phyloP scores from a whole-genome alignment of 64 coral and sea anemone species.

The Anthopleura sola region DNA sequence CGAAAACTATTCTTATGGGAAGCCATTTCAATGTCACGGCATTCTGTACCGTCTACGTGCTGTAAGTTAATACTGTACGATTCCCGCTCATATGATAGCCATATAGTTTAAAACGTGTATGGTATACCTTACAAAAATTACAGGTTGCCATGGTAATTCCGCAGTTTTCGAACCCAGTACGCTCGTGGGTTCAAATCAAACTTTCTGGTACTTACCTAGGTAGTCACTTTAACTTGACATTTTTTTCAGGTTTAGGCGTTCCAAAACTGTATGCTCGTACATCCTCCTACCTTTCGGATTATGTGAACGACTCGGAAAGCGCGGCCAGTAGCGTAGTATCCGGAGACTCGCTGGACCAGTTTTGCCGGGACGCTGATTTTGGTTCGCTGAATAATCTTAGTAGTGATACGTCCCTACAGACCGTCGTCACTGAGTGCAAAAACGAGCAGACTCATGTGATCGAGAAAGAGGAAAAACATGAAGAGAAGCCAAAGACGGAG shows the following conservation, averaged over 20 bases:
- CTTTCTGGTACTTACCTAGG: too few species aligned
- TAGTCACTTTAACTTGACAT: too few species aligned
- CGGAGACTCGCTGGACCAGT: conserved; percentile 19
- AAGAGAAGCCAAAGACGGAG: background rate
- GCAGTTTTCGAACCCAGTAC: too few species aligned
- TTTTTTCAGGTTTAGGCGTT: background rate
- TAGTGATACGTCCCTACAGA: background rate
- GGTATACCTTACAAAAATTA: too few species aligned
- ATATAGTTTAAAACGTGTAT: too few species aligned
- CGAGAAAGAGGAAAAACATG: background rate
- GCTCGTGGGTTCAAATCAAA: too few species aligned
- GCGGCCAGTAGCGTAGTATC: conserved; percentile 10
- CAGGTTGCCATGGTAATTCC: too few species aligned
- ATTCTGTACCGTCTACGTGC: too few species aligned
- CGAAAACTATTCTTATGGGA: too few species aligned
- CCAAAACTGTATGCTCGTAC: background rate
- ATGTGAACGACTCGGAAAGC: background rate
- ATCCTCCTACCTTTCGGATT: background rate
- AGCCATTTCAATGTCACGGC: too few species aligned
- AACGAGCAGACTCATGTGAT: background rate
- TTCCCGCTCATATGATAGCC: too few species aligned
- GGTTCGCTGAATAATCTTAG: conserved; percentile 7
- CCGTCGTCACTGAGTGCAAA: background rate
- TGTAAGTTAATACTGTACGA: too few species aligned
- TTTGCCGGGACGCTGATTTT: conserved; percentile 27